A percentile compares a stretch with the other conserved stretches of the same genome.
Evolutionary conservation across 2,113 vertebrate species (phyloP).

Genomic region (Ageneiosus marmoratus): DNA sequence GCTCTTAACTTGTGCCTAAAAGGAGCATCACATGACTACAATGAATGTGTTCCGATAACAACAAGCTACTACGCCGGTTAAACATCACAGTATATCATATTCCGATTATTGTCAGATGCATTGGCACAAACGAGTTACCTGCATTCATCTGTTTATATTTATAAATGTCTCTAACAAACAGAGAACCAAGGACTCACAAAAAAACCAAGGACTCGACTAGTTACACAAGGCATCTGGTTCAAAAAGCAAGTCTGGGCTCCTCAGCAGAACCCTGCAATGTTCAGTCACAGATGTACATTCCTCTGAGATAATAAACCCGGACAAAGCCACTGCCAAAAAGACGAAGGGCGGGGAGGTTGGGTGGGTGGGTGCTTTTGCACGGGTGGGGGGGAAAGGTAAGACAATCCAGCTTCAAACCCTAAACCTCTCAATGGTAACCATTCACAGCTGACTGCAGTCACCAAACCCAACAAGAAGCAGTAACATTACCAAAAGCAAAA

Average conservation of each 20-base stretch:
- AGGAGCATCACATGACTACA: not conserved
- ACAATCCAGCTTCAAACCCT: conserved; percentile 27
- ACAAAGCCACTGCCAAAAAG: not conserved
- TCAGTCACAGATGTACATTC: conserved; percentile 31
- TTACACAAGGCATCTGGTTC: not conserved
- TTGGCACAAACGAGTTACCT: not conserved
- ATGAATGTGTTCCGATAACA: not conserved
- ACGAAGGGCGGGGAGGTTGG: not conserved
- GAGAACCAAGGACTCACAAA: no score
- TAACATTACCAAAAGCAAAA: not conserved
- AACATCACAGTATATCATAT: not conserved
- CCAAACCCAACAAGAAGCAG: not conserved
- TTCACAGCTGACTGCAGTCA: conserved; percentile 9
- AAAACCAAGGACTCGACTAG: not conserved
- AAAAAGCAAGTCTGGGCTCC: not conserved
- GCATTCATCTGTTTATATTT: not conserved
- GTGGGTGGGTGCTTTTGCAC: no score
- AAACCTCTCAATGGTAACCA: conserved; percentile 21
- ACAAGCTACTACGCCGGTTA: not conserved
- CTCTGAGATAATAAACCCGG: conserved; percentile 19
- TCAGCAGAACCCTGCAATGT: not conserved
- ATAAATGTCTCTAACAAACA: not conserved
- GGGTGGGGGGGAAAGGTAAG: not conserved
- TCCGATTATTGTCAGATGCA: not conserved
- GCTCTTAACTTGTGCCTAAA: not conserved